Conservation (phyloP, 2,888 invertebrate species). For the Drosophila nigritarsus region DNA sequence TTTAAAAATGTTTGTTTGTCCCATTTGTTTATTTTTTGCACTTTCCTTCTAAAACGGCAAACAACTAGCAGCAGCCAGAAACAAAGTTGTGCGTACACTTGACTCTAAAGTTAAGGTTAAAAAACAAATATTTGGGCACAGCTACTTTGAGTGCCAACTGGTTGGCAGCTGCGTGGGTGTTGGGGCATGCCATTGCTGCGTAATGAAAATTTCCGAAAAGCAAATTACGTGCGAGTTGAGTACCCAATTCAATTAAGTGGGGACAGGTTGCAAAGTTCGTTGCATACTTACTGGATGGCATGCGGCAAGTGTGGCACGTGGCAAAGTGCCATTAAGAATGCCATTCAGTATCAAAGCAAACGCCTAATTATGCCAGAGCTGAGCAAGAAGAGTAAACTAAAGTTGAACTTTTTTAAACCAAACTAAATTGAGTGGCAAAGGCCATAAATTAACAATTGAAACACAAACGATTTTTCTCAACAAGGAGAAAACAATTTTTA, state of each 20-base stretch:
- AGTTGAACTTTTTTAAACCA: not conserved
- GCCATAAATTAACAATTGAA: not conserved
- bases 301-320: constrained; percentile 14
- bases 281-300: constrained; percentile 34
- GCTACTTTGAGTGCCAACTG: constrained; percentile 44
- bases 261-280: constrained; percentile 50
- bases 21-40: not conserved
- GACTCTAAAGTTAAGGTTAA: constrained; percentile 27
- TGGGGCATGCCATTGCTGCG: constrained; percentile 29
- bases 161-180: constrained; percentile 25
- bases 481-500: not conserved
- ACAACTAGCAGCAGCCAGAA: constrained; percentile 39
- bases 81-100: constrained; percentile 45
- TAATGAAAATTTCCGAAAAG: constrained; percentile 70
- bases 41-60: constrained; percentile 18
- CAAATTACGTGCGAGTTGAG: constrained; percentile 73
- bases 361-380: constrained; percentile 56
- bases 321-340: constrained; percentile 52
- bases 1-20: not conserved
- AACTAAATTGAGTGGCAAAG: not conserved
- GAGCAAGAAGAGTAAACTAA: constrained; percentile 18
- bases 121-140: constrained; percentile 47
- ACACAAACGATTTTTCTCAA: not conserved
- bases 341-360: constrained; percentile 67
- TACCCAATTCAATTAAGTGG: constrained; percentile 77